A percentile compares a stretch with the other conserved stretches of the same genome.
phyloP scores from a whole-genome alignment of 2,113 vertebrate genomes.

The Lontra canadensis region DNA sequence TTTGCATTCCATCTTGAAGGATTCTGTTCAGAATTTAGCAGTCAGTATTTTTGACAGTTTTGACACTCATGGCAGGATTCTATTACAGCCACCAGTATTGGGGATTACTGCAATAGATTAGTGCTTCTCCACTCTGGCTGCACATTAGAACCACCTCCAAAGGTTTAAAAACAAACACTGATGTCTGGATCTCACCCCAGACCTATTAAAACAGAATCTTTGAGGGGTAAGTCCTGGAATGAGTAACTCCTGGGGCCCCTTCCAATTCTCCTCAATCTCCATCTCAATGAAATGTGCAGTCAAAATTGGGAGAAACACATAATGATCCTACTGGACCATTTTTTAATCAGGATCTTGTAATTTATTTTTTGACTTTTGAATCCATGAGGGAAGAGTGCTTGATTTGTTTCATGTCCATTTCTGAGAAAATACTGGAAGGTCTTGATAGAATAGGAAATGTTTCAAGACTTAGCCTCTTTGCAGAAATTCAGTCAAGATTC shows the following conservation, averaged over 20 bases:
- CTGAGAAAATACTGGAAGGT: background rate
- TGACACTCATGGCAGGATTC: conserved; percentile 21
- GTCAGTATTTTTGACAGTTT: conserved; percentile 59
- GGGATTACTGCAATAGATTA: background rate
- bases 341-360: background rate
- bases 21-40: conserved; percentile 23
- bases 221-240: background rate
- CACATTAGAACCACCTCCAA: background rate
- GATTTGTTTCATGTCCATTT: background rate
- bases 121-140: background rate
- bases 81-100: background rate
- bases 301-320: background rate
- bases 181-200: background rate
- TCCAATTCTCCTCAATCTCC: background rate
- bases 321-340: background rate
- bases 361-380: conserved; percentile 12
- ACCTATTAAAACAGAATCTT: background rate
- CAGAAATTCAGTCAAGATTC: background rate
- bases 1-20: background rate
- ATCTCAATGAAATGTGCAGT: background rate
- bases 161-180: conserved; percentile 4
- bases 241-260: background rate
- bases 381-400: background rate
- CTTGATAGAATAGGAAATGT: background rate
- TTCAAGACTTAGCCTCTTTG: conserved; percentile 1